Base-by-base conservation (phyloP, 1,140 invertebrate species). In the Sarcophaga peregrina region DNA sequence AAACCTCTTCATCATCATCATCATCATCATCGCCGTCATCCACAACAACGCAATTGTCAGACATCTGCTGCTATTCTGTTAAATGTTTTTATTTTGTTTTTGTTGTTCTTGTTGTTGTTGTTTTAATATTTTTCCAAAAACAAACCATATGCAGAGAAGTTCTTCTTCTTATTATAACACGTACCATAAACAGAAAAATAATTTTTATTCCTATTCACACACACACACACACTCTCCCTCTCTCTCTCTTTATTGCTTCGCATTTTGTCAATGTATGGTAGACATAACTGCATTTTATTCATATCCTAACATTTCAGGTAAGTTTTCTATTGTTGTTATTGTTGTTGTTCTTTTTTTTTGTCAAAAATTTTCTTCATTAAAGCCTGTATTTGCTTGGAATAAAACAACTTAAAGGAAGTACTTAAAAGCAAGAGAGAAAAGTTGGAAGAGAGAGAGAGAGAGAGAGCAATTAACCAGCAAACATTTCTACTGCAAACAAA, bases 301-400 rank as follows among this genome's bases (percentile, higher is more conserved):
- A 68, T 68, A 68, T 25, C 62, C 62, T 68, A 20, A 20, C 62
- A 68, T 15, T 68, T 68, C 62, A 68, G 62, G 62, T 68, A 68
- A 20, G 4, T 68, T 68, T 68, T 68, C 20, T 68, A 6, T 68
- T 68, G 17, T 68, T 20, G n/a, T 20, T 7, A 0, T 37, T 37
- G 25, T 37, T 4, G 25, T 37, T 37, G 1, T 37, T 37, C 1
- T 37, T 37, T 37, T 37, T 37, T 4, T 37, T 37, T 37, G 25
- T 37, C 25, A 37, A 37, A 37, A 37, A 37, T 37, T 37, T 37
- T 37, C 25, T 37, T 37, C 25, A 4, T 37, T 37, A 37, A 37
- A 37, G 25, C 25, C 25, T 37, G 25, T 37, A 37, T 37, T 37
- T 37, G 25, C 4, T 37, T 37, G 1, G 25, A 37, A 37, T 37